A percentile compares a stretch with the other conserved stretches of the same genome.
Conservation (phyloP, 2,113 vertebrate species). For the Suncus etruscus region DNA sequence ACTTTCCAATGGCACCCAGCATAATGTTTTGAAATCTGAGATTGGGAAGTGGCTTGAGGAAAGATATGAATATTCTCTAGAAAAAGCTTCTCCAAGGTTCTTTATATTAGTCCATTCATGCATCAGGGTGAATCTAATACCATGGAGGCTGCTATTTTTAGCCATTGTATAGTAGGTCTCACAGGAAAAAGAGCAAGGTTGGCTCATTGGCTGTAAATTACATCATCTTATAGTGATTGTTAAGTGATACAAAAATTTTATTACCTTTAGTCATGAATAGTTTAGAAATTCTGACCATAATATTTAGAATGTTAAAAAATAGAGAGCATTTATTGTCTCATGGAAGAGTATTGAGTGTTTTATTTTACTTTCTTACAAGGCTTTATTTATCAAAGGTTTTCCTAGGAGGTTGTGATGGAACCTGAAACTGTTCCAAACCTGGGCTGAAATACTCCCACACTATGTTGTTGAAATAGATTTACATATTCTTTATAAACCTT, state of each 20-base stretch:
- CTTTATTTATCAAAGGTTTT: slow-evolving; percentile 70
- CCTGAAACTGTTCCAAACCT: slow-evolving; percentile 33
- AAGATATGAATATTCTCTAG: no score
- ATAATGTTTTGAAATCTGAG: no score
- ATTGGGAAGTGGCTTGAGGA: no score
- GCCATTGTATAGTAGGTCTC: no score
- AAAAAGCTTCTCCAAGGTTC: no score
- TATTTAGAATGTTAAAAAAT: slow-evolving; percentile 27
- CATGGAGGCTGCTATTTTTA: no score
- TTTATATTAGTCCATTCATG: no score
- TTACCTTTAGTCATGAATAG: slow-evolving; percentile 11
- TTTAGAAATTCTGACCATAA: slow-evolving; percentile 21
- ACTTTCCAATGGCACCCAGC: no score
- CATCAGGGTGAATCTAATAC: no score
- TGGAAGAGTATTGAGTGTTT: slow-evolving; percentile 39
- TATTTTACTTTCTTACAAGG: slow-evolving; percentile 28
- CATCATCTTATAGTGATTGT: background rate
- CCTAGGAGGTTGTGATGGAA: slow-evolving; percentile 39
- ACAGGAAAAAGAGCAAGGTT: no score
- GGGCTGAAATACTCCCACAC: slow-evolving; percentile 63
- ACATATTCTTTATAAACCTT: slow-evolving; percentile 59
- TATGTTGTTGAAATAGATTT: slow-evolving; percentile 59
- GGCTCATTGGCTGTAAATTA: no score
- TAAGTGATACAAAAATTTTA: slow-evolving; percentile 4
- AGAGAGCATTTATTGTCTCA: slow-evolving; percentile 19